phyloP scores from a whole-genome alignment of 2,888 invertebrate genomes.

The Scaptomyza cyrtandrae region DNA sequence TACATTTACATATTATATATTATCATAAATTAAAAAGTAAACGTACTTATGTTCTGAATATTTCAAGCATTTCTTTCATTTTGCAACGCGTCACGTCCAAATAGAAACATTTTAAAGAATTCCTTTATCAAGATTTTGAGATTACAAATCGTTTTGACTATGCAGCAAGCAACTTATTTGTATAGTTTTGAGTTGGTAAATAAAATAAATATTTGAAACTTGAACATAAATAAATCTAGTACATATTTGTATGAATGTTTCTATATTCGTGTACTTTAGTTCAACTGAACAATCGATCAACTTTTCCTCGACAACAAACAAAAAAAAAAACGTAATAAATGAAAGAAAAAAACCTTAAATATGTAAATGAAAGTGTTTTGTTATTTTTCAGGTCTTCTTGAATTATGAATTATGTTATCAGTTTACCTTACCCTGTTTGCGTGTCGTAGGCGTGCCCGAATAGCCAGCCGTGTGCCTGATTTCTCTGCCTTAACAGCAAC shows the following conservation, averaged over 20 bases:
- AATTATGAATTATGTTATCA: too few relatives aligned
- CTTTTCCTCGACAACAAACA: conserved; percentile 44
- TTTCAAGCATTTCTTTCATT: conserved; percentile 49
- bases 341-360: conserved; percentile 40
- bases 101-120: conserved; percentile 7
- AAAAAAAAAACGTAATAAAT: conserved; percentile 48
- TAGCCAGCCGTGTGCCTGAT: too few relatives aligned
- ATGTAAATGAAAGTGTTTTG: neutral
- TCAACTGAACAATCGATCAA: conserved; percentile 50
- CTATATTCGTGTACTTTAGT: conserved; percentile 60
- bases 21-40: conserved; percentile 47
- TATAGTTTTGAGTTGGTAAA: conserved; percentile 6
- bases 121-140: conserved; percentile 10
- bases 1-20: conserved; percentile 57
- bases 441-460: too few relatives aligned
- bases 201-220: conserved; percentile 21
- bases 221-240: conserved; percentile 29
- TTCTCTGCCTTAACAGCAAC: too few relatives aligned
- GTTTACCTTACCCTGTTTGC: too few relatives aligned
- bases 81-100: conserved; percentile 21
- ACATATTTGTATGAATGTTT: conserved; percentile 58
- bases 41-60: conserved; percentile 56
- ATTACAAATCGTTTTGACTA: neutral
- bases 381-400: neutral
- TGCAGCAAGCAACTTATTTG: too few relatives aligned